Conservation (phyloP, 1,140 invertebrate genomes). For the Sycophaga agraensis region DNA sequence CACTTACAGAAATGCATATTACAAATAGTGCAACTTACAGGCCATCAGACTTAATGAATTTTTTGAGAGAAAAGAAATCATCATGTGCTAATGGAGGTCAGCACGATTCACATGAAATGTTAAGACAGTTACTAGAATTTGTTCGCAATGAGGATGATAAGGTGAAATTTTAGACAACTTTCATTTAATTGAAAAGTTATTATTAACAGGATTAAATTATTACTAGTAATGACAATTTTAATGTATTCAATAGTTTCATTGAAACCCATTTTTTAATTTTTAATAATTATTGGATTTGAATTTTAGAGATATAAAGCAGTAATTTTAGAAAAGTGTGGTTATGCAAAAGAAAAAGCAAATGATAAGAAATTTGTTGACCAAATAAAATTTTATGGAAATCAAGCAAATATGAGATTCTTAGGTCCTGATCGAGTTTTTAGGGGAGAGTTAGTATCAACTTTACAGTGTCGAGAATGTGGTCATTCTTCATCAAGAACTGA, state of each 20-base stretch:
- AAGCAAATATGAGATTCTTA: conserved; percentile 78
- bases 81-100: conserved; percentile 93
- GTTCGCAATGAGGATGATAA: conserved; percentile 62
- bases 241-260: neutral
- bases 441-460: conserved; percentile 84
- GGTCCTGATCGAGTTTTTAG: conserved; percentile 80
- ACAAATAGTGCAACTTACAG: conserved; percentile 63
- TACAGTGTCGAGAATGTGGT: conserved; percentile 86
- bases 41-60: conserved; percentile 72
- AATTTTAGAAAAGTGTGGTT: conserved; percentile 73
- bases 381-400: conserved; percentile 79
- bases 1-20: conserved; percentile 51
- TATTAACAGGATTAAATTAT: neutral
- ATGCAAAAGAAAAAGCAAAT: conserved; percentile 69
- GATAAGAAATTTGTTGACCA: too few relatives aligned
- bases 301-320: conserved; percentile 74
- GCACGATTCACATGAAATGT: conserved; percentile 94
- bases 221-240: neutral
- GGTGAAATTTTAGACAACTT: conserved; percentile 33
- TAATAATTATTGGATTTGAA: conserved; percentile 3
- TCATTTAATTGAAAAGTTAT: neutral
- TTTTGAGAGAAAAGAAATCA: conserved; percentile 74
- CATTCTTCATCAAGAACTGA: conserved; percentile 85
- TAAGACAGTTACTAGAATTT: conserved; percentile 85
- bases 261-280: too few relatives aligned